phyloP scores from a whole-genome alignment of 1,140 invertebrate species.

The Hirudo medicinalis region DNA sequence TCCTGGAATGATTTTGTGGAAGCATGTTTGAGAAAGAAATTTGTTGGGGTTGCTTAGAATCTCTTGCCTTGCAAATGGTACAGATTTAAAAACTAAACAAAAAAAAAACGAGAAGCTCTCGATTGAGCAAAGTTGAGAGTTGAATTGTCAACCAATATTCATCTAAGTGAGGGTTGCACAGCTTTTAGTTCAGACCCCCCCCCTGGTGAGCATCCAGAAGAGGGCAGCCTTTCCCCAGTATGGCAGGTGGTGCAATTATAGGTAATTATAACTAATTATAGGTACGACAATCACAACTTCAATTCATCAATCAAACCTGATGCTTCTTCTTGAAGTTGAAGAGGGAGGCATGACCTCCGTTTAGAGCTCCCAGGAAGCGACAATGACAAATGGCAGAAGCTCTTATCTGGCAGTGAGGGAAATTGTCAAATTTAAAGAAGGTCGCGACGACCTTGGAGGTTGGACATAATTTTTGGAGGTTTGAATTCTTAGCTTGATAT shows the following conservation, averaged over 20 bases:
- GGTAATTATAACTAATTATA: not conserved
- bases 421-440: not conserved
- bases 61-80: too few species aligned
- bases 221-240: not conserved
- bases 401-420: conserved; percentile 33
- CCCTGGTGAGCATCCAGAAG: too few species aligned
- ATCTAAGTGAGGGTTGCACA: not conserved
- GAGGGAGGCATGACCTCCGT: conserved; percentile 60
- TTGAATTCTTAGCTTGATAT: not conserved
- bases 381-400: conserved; percentile 78
- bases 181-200: too few species aligned
- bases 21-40: not conserved
- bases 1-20: conserved; percentile 46
- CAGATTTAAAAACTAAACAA: too few species aligned
- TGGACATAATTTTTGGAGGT: not conserved
- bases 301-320: conserved; percentile 26
- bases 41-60: not conserved
- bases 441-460: not conserved
- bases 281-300: not conserved
- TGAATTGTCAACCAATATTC: not conserved
- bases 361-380: conserved; percentile 63
- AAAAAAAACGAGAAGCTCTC: too few species aligned
- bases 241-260: not conserved
- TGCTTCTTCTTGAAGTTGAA: conserved; percentile 60
- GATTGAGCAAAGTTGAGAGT: too few species aligned